Evolutionary conservation across 92 coral and sea anemone species (phyloP).

Genomic region (Zoanthus sociatus): DNA sequence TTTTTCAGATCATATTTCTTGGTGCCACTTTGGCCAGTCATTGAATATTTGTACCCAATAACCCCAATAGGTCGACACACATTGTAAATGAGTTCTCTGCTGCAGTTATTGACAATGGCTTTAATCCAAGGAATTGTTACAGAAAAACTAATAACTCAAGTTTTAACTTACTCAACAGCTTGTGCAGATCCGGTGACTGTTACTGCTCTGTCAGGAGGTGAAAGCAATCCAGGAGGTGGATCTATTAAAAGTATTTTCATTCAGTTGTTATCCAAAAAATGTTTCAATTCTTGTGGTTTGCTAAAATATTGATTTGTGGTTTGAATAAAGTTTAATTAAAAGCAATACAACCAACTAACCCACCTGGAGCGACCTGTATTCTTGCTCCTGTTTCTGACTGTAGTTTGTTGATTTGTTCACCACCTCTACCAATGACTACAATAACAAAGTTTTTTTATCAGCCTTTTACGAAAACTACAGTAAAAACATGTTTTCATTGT

Average conservation of each 20-base stretch:
- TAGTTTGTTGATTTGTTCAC: slow-evolving; percentile 96
- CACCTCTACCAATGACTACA: slow-evolving; percentile 96
- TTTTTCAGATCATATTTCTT: too few species aligned
- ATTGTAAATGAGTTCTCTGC: too few species aligned
- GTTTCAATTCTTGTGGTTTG: too few species aligned
- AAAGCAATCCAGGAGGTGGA: slow-evolving; percentile 91
- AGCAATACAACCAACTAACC: neutral
- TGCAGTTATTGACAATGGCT: too few species aligned
- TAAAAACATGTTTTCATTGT: too few species aligned
- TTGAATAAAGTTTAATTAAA: neutral
- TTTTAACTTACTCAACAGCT: slow-evolving; percentile 93
- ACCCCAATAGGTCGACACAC: neutral
- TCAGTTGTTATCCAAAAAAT: neutral
- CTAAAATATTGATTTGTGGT: too few species aligned
- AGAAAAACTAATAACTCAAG: neutral
- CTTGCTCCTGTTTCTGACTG: slow-evolving; percentile 99
- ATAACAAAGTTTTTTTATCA: neutral
- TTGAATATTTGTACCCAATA: too few species aligned
- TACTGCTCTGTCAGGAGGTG: slow-evolving; percentile 94
- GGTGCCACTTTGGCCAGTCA: too few species aligned
- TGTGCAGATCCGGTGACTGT: slow-evolving; percentile 86
- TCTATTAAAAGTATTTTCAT: slow-evolving; percentile 46
- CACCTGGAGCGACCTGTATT: slow-evolving; percentile 99
- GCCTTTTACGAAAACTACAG: neutral
- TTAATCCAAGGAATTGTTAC: too few species aligned